Percentiles rank a stretch among this genome's conserved stretches.
phyloP scores from a whole-genome alignment of 2,797 vertebrate genomes.

The Miichthys miiuy region DNA sequence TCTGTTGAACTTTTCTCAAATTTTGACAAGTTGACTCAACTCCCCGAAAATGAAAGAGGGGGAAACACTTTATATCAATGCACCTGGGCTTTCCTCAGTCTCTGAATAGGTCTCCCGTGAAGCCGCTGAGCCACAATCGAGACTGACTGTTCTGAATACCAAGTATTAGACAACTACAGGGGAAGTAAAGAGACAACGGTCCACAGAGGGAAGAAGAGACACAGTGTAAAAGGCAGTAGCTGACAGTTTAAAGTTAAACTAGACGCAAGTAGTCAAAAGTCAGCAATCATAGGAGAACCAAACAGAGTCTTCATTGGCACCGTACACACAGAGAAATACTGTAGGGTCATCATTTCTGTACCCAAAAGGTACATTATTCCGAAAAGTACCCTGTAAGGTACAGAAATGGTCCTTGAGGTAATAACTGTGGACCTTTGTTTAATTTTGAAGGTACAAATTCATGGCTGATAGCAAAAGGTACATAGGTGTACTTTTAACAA shows the following conservation, averaged over 20 bases:
- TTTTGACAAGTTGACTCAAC: constrained; percentile 47
- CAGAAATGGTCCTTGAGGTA: no score
- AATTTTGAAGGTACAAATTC: no score
- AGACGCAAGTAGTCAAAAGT: constrained; percentile 48
- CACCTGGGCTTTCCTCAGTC: constrained; percentile 44
- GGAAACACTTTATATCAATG: constrained; percentile 40
- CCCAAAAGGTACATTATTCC: no score
- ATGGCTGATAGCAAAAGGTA: no score
- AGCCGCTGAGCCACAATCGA: constrained; percentile 31
- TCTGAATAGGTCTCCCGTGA: constrained; percentile 54
- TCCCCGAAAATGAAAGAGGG: constrained; percentile 29
- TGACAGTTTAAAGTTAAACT: constrained; percentile 60
- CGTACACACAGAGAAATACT: no score
- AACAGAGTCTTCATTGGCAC: constrained; percentile 44
- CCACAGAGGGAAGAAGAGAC: constrained; percentile 30
- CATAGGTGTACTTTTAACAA: no score
- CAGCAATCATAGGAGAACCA: constrained; percentile 45
- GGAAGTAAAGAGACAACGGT: constrained; percentile 41
- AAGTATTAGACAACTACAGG: constrained; percentile 49
- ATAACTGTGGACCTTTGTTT: no score
- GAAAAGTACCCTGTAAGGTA: no score
- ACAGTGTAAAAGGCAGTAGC: constrained; percentile 31
- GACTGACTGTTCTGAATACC: constrained; percentile 59
- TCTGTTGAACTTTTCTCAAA: constrained; percentile 23
- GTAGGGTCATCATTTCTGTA: no score